Evolutionary conservation across 2,113 vertebrate species (phyloP).

Genomic region (Garra rufa): DNA sequence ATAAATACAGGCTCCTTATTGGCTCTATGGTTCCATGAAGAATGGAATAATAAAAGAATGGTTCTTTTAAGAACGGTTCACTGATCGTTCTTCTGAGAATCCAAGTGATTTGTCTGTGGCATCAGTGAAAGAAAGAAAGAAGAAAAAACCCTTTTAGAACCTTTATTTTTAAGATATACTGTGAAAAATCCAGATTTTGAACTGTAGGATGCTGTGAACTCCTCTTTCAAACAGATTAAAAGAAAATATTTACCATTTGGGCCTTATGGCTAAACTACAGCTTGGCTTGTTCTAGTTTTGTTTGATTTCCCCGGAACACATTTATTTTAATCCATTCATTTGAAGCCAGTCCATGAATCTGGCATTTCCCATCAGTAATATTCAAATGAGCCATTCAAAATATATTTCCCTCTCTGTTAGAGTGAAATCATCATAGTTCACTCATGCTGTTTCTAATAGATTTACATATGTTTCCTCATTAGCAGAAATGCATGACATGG

Average conservation of each 20-base stretch:
- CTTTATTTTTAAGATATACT: too few relatives aligned
- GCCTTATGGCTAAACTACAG: conserved; percentile 53
- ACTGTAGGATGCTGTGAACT: not conserved
- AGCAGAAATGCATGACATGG: conserved; percentile 4
- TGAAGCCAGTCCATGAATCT: conserved; percentile 19
- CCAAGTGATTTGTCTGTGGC: too few relatives aligned
- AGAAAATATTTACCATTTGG: conserved; percentile 31
- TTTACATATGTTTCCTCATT: conserved; percentile 26
- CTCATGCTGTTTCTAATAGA: conserved; percentile 21
- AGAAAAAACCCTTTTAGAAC: too few relatives aligned
- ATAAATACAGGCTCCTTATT: too few relatives aligned
- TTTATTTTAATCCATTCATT: conserved; percentile 48
- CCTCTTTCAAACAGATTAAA: not conserved
- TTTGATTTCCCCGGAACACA: conserved; percentile 58
- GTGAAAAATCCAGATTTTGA: not conserved
- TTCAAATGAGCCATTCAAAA: conserved; percentile 22
- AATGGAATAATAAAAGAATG: too few relatives aligned
- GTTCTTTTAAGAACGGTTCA: too few relatives aligned
- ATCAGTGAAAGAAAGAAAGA: too few relatives aligned
- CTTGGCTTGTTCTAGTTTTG: conserved; percentile 68
- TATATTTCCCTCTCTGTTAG: not conserved
- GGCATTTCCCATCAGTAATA: conserved; percentile 39
- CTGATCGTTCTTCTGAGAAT: too few relatives aligned
- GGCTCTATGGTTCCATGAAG: too few relatives aligned
- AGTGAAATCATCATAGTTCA: not conserved